Evolutionary conservation across 2,797 vertebrate species (phyloP).

Genomic region (Neosalanx taihuensis): DNA sequence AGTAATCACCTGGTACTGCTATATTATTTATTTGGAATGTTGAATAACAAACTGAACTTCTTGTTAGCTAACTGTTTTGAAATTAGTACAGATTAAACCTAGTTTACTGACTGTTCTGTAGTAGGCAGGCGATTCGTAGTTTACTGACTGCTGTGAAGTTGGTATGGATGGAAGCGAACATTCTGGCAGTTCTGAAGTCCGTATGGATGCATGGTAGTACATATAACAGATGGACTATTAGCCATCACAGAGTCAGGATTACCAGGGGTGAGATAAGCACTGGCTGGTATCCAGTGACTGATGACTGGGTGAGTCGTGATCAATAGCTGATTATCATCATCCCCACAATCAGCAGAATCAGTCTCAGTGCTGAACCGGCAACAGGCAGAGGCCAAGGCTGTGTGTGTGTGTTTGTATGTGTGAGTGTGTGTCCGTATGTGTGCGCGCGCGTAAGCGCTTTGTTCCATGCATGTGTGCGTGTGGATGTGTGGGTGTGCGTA

Average conservation of each 20-base stretch:
- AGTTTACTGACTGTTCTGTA: no score
- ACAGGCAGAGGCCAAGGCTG: neutral
- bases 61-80: no score
- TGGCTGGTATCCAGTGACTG: slow-evolving; percentile 5
- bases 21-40: no score
- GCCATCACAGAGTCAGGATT: neutral
- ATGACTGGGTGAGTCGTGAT: slow-evolving; percentile 15
- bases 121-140: no score
- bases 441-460: neutral
- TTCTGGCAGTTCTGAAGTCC: no score
- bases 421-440: neutral
- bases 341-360: slow-evolving; percentile 12
- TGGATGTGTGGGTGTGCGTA: slow-evolving; percentile 10
- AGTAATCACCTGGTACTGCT: no score
- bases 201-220: no score
- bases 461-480: neutral
- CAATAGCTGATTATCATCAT: slow-evolving; percentile 17
- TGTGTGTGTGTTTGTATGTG: slow-evolving; percentile 11
- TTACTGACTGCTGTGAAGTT: no score
- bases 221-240: no score
- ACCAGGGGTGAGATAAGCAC: neutral
- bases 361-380: slow-evolving; percentile 4
- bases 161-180: no score
- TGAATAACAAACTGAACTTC: no score
- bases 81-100: no score